Evolutionary conservation across 2,797 vertebrate species (phyloP).

Genomic region (Spinus olivaceus): DNA sequence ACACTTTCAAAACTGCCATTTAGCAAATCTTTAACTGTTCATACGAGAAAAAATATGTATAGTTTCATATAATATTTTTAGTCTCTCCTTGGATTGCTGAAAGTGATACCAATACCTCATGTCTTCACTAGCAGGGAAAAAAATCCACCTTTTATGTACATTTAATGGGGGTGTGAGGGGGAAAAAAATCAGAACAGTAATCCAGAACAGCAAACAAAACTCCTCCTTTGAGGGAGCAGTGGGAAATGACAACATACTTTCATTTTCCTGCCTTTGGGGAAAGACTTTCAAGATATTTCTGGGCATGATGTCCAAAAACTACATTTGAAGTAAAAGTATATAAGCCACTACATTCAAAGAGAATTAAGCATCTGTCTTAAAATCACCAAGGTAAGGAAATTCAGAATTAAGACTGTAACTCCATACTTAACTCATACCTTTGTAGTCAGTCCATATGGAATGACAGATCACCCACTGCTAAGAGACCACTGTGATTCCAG

Average conservation of each 20-base stretch:
- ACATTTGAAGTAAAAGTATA: constrained; percentile 16
- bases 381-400: constrained; percentile 24
- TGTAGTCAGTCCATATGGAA: background rate
- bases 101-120: background rate
- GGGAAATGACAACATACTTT: constrained; percentile 61
- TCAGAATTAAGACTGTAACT: constrained; percentile 41
- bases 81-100: background rate
- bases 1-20: background rate
- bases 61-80: background rate
- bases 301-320: constrained; percentile 25
- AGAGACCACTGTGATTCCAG: background rate
- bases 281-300: constrained; percentile 38
- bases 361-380: constrained; percentile 14
- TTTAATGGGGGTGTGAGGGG: background rate
- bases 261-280: constrained; percentile 47
- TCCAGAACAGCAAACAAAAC: constrained; percentile 39
- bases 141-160: background rate
- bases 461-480: constrained; percentile 24
- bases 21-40: background rate
- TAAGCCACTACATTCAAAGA: constrained; percentile 31
- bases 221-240: constrained; percentile 25
- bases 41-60: background rate
- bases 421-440: constrained; percentile 29
- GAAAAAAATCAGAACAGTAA: background rate
- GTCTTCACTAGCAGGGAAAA: background rate